Base-by-base conservation (phyloP, 2,888 invertebrate genomes). In the Stratiomys singularior region DNA sequence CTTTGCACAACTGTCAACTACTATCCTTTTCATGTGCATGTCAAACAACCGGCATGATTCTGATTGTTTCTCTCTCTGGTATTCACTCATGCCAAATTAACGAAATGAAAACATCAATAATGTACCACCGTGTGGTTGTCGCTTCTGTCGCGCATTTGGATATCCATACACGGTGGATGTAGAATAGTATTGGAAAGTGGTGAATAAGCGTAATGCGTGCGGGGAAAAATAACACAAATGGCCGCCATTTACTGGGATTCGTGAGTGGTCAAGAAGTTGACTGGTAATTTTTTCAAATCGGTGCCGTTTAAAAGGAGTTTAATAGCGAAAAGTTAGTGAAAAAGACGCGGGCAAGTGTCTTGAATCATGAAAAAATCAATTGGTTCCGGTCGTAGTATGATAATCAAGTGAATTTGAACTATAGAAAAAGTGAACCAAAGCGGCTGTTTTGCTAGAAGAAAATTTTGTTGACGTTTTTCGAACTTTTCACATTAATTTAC, bases 221-320 rank as follows among this genome's bases (percentile, higher is more conserved):
- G 74, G 74, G 69, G 52, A 78, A 81, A 80, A 81, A 80, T 80
- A 81, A 82, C 79, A 81, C 81, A 80, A 81, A 82, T 81, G 81
- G 81, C 82, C 80, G 82, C 81, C 81, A 82, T 81, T 82, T 82
- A 82, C 79, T 82, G 80, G 81, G 80, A 81, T 81, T n/a, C 52
- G 60, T 81, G 82, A 81, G 79, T 80, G 81, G 81, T 80, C 80
- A 80, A 28, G 52, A 72, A 72, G 52, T 52, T 30, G 74, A 60
- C 44, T 30, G 72, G 74, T 37, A 60, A 74, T 37, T 74, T 44
- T 60, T 37, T 60, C 23, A 27, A 18, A 58, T 74, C 21, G 23
- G 4, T 18, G 15, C 60, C 13, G 58, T 23, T 60, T 13, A 23
- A 21, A 37, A 23, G 4, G 37, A 27, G 58, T 27, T 28, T 60